Base-by-base conservation (phyloP, 2,797 vertebrate genomes). In the Psittacula derbiana region DNA sequence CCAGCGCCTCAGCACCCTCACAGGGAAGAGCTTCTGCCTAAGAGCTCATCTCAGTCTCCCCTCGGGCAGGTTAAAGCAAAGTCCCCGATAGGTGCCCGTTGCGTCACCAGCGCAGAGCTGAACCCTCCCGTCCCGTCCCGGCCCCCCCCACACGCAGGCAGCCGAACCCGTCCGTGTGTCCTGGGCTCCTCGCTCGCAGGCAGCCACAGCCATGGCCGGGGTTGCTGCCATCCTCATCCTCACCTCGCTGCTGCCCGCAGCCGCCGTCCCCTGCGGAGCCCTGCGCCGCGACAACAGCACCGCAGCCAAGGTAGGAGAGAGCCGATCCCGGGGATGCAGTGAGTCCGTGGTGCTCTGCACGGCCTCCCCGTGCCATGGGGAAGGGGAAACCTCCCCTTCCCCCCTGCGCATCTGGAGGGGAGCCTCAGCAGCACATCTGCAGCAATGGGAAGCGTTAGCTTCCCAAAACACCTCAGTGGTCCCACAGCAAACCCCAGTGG, bases 381-480 rank as follows among this genome's bases (percentile, higher is more conserved):
- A 20, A 36, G 8, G 19, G 15, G 10, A 12, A 23, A 30, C 4
- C 52, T 3, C 49, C 11, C 11, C 18, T 14, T 2, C 8, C 13
- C 14, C 23, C 8, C 2, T 0, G 49, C 40, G 7, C 41, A 1
- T 0, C 61, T 15, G 62, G n/a, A 1, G 1, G 5, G 23, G n/a
- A 2, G 52, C 30, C 43, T 7, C 53, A 6, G 30, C 3, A n/a
- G 13, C 64, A 21, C 27, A 7, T 7, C 72, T 13, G 50, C 49
- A 24, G 3, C 27, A 8, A 7, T 0, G 0, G 62, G 79, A 31
- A 31, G 2, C 0, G 0, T 17, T 50, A 6, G 12, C 33, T 61
- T 73, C 14, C 6, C 50, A 3, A 11, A 57, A 10, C 8, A 1
- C 11, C 53, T 8, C 3, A 0, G 0, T 3, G 31, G 20, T 20